Percentiles rank a stretch among this genome's conserved stretches.
These are phyloP conservation scores for Brenthis hecate DNA, from an alignment of 2,888 invertebrate genomes.

Conservation along the genomic window DNA sequence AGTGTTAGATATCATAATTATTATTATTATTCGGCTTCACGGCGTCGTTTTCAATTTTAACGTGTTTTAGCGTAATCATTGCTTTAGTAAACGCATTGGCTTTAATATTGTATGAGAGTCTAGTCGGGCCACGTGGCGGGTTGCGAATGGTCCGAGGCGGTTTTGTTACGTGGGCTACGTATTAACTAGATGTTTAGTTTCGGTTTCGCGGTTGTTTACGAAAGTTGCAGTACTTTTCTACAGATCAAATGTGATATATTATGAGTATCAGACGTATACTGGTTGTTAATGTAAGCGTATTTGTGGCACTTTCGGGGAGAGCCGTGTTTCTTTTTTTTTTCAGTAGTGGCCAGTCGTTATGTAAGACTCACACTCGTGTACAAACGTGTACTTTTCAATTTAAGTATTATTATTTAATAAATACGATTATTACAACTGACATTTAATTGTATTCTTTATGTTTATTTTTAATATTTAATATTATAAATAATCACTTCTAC, in stretches of 20 bases:
- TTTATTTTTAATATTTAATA: constrained; percentile 4
- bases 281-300: constrained; percentile 17
- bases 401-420: background rate
- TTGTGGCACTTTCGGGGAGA: constrained; percentile 26
- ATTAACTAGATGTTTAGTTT: constrained; percentile 10
- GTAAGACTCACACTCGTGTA: constrained; percentile 31
- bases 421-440: constrained; percentile 15
- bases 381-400: constrained; percentile 9
- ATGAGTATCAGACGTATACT: constrained; percentile 21
- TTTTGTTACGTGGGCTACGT: constrained; percentile 20
- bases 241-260: constrained; percentile 32
- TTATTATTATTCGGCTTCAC: constrained; percentile 36
- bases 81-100: constrained; percentile 42
- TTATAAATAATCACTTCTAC: background rate
- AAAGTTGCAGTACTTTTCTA: constrained; percentile 21
- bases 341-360: constrained; percentile 32
- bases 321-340: constrained; percentile 18
- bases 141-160: constrained; percentile 29
- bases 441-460: constrained; percentile 6
- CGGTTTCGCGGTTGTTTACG: constrained; percentile 16
- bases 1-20: constrained; percentile 26
- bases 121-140: constrained; percentile 22
- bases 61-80: constrained; percentile 44
- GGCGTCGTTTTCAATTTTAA: constrained; percentile 41
- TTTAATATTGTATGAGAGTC: constrained; percentile 38